Conservation (phyloP, 2,888 invertebrate genomes). For the Spodoptera exigua region DNA sequence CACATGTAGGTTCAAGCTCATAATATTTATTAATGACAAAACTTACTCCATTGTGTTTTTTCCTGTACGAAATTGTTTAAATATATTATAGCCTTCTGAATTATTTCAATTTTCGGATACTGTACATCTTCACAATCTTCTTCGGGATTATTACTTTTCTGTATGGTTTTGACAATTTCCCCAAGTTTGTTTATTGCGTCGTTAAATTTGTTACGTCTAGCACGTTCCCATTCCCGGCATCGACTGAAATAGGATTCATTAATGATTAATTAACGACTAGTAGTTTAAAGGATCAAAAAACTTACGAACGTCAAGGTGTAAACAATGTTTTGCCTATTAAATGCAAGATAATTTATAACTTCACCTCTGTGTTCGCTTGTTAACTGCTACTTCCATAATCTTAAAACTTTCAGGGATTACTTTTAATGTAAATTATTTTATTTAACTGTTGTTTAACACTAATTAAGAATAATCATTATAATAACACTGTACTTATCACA, state of each 20-base stretch:
- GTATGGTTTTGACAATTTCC: slow-evolving; percentile 75
- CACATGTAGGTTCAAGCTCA: no score
- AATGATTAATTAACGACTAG: not conserved
- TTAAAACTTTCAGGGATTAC: not conserved
- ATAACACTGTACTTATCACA: not conserved
- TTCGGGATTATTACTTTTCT: slow-evolving; percentile 64
- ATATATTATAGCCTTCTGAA: slow-evolving; percentile 82
- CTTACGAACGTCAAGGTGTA: not conserved
- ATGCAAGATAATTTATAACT: slow-evolving; percentile 8
- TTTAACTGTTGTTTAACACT: not conserved
- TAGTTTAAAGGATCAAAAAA: not conserved
- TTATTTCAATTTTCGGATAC: slow-evolving; percentile 83
- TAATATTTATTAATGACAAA: slow-evolving; percentile 1
- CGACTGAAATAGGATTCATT: slow-evolving; percentile 82
- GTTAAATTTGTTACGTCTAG: slow-evolving; percentile 91
- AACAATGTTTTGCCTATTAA: slow-evolving; percentile 27
- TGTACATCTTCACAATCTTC: slow-evolving; percentile 76
- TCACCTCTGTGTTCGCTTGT: slow-evolving; percentile 77
- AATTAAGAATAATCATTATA: not conserved
- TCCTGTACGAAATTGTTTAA: slow-evolving; percentile 75
- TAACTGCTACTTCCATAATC: slow-evolving; percentile 67
- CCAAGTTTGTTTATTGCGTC: slow-evolving; percentile 81
- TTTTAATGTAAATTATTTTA: not conserved
- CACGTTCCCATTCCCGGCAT: slow-evolving; percentile 92
- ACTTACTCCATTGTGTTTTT: slow-evolving; percentile 83